phyloP scores from a whole-genome alignment of 2,888 invertebrate species.

The Ectobius pallidus region DNA sequence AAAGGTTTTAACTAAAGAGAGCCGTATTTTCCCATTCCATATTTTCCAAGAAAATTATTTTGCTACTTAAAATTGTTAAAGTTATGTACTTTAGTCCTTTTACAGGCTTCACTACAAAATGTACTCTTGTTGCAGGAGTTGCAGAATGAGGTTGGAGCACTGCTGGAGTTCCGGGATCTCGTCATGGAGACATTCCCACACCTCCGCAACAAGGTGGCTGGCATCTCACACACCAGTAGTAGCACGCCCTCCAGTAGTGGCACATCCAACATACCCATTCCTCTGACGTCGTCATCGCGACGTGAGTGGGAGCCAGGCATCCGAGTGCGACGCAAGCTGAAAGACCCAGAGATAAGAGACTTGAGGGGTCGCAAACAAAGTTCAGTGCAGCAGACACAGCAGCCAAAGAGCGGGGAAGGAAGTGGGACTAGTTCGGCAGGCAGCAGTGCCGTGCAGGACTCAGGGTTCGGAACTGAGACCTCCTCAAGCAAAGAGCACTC shows the following conservation, averaged over 20 bases:
- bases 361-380: constrained; percentile 66
- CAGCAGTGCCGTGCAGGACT: constrained; percentile 74
- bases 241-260: constrained; percentile 50
- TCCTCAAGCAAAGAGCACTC: constrained; percentile 80
- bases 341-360: constrained; percentile 9
- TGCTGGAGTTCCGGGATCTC: constrained; percentile 90
- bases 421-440: constrained; percentile 59
- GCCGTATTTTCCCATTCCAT: too few relatives aligned
- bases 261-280: constrained; percentile 54
- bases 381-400: constrained; percentile 51
- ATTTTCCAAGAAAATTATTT: too few relatives aligned
- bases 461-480: constrained; percentile 89
- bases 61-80: too few relatives aligned
- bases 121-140: constrained; percentile 64
- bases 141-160: constrained; percentile 91
- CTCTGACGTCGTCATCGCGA: constrained; percentile 52
- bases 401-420: constrained; percentile 47
- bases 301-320: constrained; percentile 83
- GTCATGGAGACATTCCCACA: constrained; percentile 94
- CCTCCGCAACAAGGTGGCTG: constrained; percentile 73
- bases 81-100: too few relatives aligned
- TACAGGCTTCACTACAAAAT: too few relatives aligned
- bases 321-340: constrained; percentile 70
- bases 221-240: constrained; percentile 32
- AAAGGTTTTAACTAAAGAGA: too few relatives aligned